Base-by-base conservation (phyloP, 1,140 invertebrate genomes). In the Luehdorfia chinensis region DNA sequence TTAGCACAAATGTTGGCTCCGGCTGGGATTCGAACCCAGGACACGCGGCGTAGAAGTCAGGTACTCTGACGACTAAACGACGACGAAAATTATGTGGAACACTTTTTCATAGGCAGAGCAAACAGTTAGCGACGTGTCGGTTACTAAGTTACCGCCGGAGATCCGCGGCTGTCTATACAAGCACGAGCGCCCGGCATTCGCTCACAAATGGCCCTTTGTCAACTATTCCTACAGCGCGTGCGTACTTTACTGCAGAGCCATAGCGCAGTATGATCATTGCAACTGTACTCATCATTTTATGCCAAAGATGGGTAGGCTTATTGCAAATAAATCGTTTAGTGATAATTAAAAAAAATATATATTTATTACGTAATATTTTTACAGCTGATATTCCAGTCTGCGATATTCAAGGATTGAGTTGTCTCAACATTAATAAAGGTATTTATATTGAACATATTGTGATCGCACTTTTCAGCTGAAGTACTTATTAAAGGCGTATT, bases 261-360 rank as follows among this genome's bases (percentile, higher is more conserved):
- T 79, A n/a, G 78, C 79, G 0, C 88, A 90, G 49, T 46, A 81
- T 0, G 55, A 67, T 4, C 55, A 61, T 1, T 91, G 90, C 57
- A 89, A 89, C 27, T 91, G 90, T 57, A 87, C 87, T 1, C 87
- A 90, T 54, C 89, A 90, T 54, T 83, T 89, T 4, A 85, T 89
- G 65, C 87, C 89, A 0, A 75, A 74, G 30, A 70, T 85, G 36
- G 53, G 84, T 88, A 67, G 59, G 59, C 1, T 8, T 15, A 33
- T 27, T 25, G 21, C n/a, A n/a, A n/a, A n/a, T n/a, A n/a, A n/a
- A n/a, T n/a, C n/a, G n/a, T n/a, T n/a, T n/a, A n/a, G n/a, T n/a
- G n/a, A n/a, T n/a, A n/a, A n/a, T n/a, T n/a, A n/a, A n/a, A n/a
- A n/a, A n/a, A n/a, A n/a, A n/a, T n/a, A 0, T 30, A 30, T 33